A percentile compares a stretch with the other conserved stretches of the same genome.
These are phyloP conservation scores for Cylindroiulus punctatus DNA, from an alignment of 2,888 invertebrate species.

Conservation along the genomic window DNA sequence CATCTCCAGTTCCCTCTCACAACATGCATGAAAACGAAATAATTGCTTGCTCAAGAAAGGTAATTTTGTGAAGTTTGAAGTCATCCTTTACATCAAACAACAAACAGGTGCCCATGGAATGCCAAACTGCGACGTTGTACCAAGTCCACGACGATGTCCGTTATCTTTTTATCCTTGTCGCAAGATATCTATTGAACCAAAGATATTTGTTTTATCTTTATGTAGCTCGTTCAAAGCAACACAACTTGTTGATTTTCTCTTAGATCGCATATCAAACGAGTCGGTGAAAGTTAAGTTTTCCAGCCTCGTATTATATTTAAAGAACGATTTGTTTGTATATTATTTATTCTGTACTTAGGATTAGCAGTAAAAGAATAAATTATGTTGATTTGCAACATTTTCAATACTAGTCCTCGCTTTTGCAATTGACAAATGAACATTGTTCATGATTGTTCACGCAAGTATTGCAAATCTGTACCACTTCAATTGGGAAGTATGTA, in stretches of 20 bases:
- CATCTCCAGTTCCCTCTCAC: neutral
- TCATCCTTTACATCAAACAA: constrained; percentile 42
- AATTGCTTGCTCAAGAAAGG: neutral
- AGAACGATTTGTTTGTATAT: constrained; percentile 13
- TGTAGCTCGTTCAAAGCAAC: neutral
- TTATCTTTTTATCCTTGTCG: constrained; percentile 52
- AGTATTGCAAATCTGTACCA: neutral
- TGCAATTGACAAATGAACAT: neutral
- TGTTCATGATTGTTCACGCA: neutral
- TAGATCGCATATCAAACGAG: constrained; percentile 33
- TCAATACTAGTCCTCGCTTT: neutral
- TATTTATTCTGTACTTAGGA: constrained; percentile 12
- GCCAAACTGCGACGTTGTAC: constrained; percentile 49
- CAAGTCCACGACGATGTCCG: constrained; percentile 52
- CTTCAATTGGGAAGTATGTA: neutral
- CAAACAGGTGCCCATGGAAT: constrained; percentile 55
- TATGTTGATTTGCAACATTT: constrained; percentile 22
- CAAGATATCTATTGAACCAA: constrained; percentile 35
- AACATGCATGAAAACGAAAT: neutral
- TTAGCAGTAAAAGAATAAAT: neutral
- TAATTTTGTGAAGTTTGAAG: neutral
- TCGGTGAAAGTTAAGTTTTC: constrained; percentile 20
- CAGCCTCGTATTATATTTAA: constrained; percentile 9
- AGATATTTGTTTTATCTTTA: neutral
- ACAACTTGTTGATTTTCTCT: neutral